phyloP scores from a whole-genome alignment of 2,797 vertebrate genomes.

The Malurus leucopterus region DNA sequence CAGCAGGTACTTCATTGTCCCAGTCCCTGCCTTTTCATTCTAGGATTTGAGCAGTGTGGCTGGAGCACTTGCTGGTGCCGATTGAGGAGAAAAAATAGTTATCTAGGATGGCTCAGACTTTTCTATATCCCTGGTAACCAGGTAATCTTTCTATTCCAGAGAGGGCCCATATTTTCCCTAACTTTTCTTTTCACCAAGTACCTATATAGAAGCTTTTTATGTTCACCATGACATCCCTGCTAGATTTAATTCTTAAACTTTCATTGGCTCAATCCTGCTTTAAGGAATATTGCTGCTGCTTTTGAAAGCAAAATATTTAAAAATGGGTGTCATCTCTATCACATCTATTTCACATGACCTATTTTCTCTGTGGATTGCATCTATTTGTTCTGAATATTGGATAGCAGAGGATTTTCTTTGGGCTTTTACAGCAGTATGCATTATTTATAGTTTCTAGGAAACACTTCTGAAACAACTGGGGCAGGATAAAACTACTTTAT shows the following conservation, averaged over 20 bases:
- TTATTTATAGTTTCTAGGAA: background rate
- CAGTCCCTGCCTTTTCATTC: background rate
- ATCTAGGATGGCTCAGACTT: background rate
- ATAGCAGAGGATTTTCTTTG: background rate
- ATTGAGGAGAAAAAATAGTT: background rate
- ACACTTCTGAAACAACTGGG: background rate
- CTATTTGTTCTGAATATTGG: background rate
- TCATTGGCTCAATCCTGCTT: background rate
- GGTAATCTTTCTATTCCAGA: background rate
- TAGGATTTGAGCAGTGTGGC: fast-evolving
- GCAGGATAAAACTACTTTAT: background rate
- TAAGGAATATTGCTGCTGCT: background rate
- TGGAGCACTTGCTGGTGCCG: background rate
- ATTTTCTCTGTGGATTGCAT: background rate
- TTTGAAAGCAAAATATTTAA: background rate
- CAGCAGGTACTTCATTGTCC: background rate
- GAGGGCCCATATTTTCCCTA: background rate
- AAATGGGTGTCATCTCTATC: background rate
- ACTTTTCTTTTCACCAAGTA: background rate
- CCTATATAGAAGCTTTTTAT: background rate
- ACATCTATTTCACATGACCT: background rate
- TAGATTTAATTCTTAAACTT: background rate
- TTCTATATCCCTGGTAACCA: background rate
- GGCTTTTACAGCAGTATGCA: background rate
- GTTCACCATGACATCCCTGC: background rate